These are phyloP conservation scores for Ciconia stormi DNA, from an alignment of 2,113 vertebrate genomes.

Conservation along the genomic window DNA sequence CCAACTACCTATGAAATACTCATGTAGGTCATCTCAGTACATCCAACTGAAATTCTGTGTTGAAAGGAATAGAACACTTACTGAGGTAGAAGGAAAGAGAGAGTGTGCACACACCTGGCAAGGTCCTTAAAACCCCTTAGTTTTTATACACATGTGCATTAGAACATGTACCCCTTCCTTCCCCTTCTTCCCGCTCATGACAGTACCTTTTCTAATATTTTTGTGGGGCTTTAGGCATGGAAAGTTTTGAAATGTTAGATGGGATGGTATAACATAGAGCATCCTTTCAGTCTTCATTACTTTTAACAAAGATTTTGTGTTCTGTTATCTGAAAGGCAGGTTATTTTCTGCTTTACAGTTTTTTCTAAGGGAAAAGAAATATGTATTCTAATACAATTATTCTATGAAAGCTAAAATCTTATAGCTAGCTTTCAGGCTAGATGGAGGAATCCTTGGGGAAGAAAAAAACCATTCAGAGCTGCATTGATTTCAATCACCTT, in stretches of 20 bases:
- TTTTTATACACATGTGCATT: not conserved
- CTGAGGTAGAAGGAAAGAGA: not conserved
- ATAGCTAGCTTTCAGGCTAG: not conserved
- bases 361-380: not conserved
- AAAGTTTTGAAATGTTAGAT: not conserved
- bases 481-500: not conserved
- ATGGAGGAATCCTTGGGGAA: not conserved
- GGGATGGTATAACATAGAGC: not conserved
- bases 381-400: not conserved
- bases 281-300: not conserved
- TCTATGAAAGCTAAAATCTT: not conserved
- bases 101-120: not conserved
- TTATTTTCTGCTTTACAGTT: not conserved
- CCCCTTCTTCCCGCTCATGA: not conserved
- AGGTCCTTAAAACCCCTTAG: not conserved
- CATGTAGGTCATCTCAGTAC: not conserved
- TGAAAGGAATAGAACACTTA: not conserved
- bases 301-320: not conserved
- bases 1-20: not conserved
- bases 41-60: not conserved
- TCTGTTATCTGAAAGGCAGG: not conserved
- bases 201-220: not conserved
- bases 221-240: not conserved
- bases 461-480: not conserved
- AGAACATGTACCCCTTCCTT: not conserved